These are phyloP conservation scores for Galago senegalensis DNA, from an alignment of 2,797 vertebrate species.

Conservation along the genomic window DNA sequence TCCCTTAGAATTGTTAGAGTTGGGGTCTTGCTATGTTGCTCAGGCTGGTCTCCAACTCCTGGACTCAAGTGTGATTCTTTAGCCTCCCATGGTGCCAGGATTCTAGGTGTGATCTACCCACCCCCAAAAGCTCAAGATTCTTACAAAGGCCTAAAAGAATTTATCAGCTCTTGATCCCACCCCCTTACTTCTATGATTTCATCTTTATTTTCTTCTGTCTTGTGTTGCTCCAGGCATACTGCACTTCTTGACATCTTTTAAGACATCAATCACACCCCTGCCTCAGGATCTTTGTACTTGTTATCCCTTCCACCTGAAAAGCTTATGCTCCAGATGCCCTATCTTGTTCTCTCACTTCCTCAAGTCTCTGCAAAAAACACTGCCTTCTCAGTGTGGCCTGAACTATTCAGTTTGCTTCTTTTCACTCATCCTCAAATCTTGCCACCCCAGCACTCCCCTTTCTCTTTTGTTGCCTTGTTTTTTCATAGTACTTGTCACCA, in stretches of 20 bases:
- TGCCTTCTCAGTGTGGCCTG: not conserved
- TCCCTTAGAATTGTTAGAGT: not conserved
- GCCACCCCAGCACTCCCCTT: too few species aligned
- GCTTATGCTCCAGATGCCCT: not conserved
- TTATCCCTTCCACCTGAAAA: not conserved
- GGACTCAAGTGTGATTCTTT: not conserved
- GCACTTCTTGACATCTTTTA: not conserved
- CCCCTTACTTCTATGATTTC: not conserved
- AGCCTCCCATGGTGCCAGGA: not conserved
- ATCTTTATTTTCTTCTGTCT: not conserved
- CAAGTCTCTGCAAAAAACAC: not conserved
- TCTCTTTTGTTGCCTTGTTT: not conserved
- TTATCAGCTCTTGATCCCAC: not conserved
- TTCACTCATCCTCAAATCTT: not conserved
- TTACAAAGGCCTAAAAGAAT: not conserved
- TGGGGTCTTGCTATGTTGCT: not conserved
- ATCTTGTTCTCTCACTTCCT: not conserved
- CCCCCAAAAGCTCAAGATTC: constrained; percentile 8
- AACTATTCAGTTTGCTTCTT: not conserved
- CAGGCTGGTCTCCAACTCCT: not conserved
- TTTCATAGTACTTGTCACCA: not conserved
- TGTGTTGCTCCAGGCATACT: not conserved
- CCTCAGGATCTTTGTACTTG: constrained; percentile 21
- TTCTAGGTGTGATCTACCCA: not conserved
- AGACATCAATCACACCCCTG: not conserved